A percentile compares a stretch with the other conserved stretches of the same genome.
phyloP scores from a whole-genome alignment of 2,113 vertebrate species.

The Polyodon spathula region DNA sequence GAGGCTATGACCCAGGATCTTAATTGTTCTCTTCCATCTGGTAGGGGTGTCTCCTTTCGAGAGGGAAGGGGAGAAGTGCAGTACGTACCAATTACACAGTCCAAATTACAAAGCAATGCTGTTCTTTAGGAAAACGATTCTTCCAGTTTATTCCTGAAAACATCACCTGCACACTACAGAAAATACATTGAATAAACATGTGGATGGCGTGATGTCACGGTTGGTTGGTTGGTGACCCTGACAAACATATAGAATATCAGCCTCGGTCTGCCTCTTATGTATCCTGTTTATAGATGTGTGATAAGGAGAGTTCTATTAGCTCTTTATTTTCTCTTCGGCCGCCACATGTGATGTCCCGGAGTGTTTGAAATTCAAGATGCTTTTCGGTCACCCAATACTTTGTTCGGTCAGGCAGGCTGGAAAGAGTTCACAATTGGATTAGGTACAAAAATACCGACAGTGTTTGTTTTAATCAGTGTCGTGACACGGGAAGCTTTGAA shows the following conservation, averaged over 20 bases:
- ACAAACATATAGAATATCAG: slow-evolving; percentile 3
- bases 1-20: no score
- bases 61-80: no score
- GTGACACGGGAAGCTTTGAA: slow-evolving; percentile 73
- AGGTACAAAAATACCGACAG: slow-evolving; percentile 76
- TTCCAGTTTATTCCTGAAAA: no score
- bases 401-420: slow-evolving; percentile 54
- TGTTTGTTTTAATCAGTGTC: slow-evolving; percentile 87
- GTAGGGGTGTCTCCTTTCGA: no score
- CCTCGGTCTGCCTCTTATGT: neutral
- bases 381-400: slow-evolving; percentile 66
- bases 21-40: no score
- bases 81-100: no score
- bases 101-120: no score
- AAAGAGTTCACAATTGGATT: slow-evolving; percentile 75
- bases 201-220: slow-evolving; percentile 18
- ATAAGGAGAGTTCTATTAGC: slow-evolving; percentile 31
- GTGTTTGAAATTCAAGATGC: slow-evolving; percentile 58
- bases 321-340: slow-evolving; percentile 49
- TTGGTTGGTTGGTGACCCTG: slow-evolving; percentile 24
- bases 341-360: slow-evolving; percentile 46
- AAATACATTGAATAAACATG: no score
- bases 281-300: neutral
- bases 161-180: no score
- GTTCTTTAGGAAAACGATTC: no score